Evolutionary conservation across 37 sponge, comb jelly and placozoan species (phyloP).

Genomic region (Beroe ovata): DNA sequence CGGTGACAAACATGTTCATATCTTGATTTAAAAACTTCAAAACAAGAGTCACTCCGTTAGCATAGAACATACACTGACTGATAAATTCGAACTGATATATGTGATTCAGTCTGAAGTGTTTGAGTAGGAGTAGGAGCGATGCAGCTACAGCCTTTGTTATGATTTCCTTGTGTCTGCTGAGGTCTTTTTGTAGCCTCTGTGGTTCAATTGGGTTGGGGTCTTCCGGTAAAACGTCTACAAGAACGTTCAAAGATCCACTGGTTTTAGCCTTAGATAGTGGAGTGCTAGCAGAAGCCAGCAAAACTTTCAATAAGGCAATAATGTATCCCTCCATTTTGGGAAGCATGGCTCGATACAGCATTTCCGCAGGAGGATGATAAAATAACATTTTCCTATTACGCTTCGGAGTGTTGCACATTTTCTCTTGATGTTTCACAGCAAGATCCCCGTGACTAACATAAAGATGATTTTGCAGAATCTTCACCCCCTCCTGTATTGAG

Average conservation of each 20-base stretch:
- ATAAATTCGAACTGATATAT: conserved; percentile 82
- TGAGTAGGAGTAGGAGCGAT: conserved; percentile 87
- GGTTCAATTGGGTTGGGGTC: conserved; percentile 78
- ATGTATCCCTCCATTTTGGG: conserved; percentile 72
- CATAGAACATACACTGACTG: conserved; percentile 93
- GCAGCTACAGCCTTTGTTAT: conserved; percentile 92
- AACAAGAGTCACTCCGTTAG: conserved; percentile 93
- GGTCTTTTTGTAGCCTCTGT: conserved; percentile 77
- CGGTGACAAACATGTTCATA: conserved; percentile 78
- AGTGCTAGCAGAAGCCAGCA: conserved; percentile 82
- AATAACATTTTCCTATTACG: conserved; percentile 20
- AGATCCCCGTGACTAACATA: conserved; percentile 40
- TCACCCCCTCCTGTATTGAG: conserved; percentile 46
- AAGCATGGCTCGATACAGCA: conserved; percentile 77
- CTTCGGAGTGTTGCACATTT: conserved; percentile 30
- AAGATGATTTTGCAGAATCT: conserved; percentile 12
- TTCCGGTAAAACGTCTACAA: conserved; percentile 84
- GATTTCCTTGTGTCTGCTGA: conserved; percentile 93
- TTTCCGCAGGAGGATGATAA: conserved; percentile 71
- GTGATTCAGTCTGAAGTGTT: conserved; percentile 81
- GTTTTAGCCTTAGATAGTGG: conserved; percentile 74
- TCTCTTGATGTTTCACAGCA: conserved; percentile 32
- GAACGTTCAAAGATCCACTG: conserved; percentile 86
- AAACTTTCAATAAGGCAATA: conserved; percentile 52
- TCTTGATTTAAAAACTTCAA: conserved; percentile 94